Base-by-base conservation (phyloP, 2,797 vertebrate species). In the Manis javanica region DNA sequence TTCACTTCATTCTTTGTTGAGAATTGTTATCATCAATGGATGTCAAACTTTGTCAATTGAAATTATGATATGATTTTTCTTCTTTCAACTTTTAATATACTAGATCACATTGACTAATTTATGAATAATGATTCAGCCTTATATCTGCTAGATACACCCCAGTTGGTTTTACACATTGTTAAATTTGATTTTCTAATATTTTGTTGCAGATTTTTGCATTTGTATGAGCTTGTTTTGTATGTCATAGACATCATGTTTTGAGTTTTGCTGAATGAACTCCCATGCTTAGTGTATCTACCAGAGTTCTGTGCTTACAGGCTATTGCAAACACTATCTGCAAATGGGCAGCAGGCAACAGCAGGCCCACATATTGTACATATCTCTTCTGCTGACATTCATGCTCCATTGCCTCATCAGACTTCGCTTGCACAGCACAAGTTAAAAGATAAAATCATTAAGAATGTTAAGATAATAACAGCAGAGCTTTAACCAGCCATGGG, bases 361-460 rank as follows among this genome's bases (percentile, higher is more conserved):
- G 75, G 55, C 12, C 19, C 18, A 34, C 12, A 19, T 2, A 61
- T 51, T 42, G 24, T 6, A 21, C 7, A n/a, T 8, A 66, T 29
- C 53, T 31, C 39, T 91, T 87, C 75, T 89, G 29, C 66, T 87
- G 66, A 64, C 0, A 3, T 49, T 13, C n/a, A 26, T 68, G 53
- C 16, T 57, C 69, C 39, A 19, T 23, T 89, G 39, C 51, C 59
- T 53, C 6, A 13, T 89, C 74, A 87, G 49, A 37, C 72, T 88
- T 94, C 53, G 86, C 61, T 57, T 92, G 61, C 16, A 66, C 26
- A 84, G 42, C 51, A 86, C 9, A 66, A 34, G 51, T 91, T 86
- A 85, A 81, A 91, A 91, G 61, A 95, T 34, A 93, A 95, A 95
- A 90, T 89, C 18, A 81, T 77, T 71, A 92, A 68, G 34, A 74